A percentile compares a stretch with the other conserved stretches of the same genome.
phyloP scores from a whole-genome alignment of 2,888 invertebrate genomes.

The Gandaritis pyraliata region DNA sequence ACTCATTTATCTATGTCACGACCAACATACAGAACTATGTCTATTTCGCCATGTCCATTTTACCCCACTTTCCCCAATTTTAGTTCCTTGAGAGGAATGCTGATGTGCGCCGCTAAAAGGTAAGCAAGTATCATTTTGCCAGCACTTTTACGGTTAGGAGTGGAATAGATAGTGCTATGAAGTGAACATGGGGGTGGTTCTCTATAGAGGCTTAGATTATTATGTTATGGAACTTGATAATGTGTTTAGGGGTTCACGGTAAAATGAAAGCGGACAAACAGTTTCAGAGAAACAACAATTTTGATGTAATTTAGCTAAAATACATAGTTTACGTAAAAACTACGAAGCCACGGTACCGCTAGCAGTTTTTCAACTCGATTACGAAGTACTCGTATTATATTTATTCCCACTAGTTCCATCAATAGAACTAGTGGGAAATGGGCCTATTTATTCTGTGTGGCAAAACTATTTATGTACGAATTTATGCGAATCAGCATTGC shows the following conservation, averaged over 20 bases:
- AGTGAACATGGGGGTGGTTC: constrained; percentile 18
- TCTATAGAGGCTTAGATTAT: constrained; percentile 2
- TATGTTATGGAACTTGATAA: not conserved
- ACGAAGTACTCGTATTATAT: too few relatives aligned
- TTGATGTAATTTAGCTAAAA: too few relatives aligned
- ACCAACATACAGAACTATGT: constrained; percentile 1
- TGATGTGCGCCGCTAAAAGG: constrained; percentile 30
- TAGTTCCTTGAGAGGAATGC: constrained; percentile 28
- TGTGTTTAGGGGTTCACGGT: not conserved
- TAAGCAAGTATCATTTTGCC: constrained; percentile 25
- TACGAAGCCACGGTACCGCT: too few relatives aligned
- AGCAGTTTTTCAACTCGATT: too few relatives aligned
- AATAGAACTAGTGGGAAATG: too few relatives aligned
- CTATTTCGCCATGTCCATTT: constrained; percentile 32
- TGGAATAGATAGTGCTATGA: constrained; percentile 21
- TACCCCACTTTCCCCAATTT: constrained; percentile 29
- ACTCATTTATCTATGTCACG: constrained; percentile 8
- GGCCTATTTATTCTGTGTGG: too few relatives aligned
- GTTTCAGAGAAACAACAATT: too few relatives aligned
- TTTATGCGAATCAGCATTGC: too few relatives aligned
- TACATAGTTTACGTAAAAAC: too few relatives aligned
- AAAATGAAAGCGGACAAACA: too few relatives aligned
- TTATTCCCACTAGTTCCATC: too few relatives aligned
- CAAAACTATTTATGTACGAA: too few relatives aligned
- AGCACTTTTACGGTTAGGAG: constrained; percentile 24